Base-by-base conservation (phyloP, 2,888 invertebrate species). In the Protodeltote pygarga region DNA sequence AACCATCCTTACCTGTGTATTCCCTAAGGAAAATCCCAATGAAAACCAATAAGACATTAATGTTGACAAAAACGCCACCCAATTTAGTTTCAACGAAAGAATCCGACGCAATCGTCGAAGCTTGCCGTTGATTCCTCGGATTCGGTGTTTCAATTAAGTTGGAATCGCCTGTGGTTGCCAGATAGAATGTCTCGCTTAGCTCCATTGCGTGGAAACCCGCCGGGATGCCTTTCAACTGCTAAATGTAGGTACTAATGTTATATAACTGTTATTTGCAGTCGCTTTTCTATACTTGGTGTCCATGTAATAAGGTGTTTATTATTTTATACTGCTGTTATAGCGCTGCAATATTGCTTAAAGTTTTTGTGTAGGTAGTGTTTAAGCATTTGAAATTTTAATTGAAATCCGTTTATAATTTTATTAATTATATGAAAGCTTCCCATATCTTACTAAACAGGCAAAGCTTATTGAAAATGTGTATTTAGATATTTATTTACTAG, bases 71-170 rank as follows among this genome's bases (percentile, higher is more conserved):
- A 27, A 31, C n/a, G 2, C n/a, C 33, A 17, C 9, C 33, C 31
- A 46, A 62, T 50, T 32, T 41, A 39, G 37, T 32, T 49, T 6
- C 16, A 17, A 13, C 8, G 20, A 31, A 48, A 55, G 58, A 45
- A 45, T 50, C 14, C 37, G 6, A 13, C 20, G 24, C 20, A 38
- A 46, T 53, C n/a, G 28, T 9, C 10, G 44, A 20, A 23, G 24
- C 11, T 11, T 19, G 14, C 44, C 31, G 29, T 32, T 39, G 65
- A 65, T 68, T 61, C 63, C 45, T 35, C 47, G 71, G 65, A 71
- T 73, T 72, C 61, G 64, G 67, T 54, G 62, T 74, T 80, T 77
- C 75, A 79, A 79, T 80, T 78, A 79, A 75, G 55, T 73, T 55
- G 48, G 48, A 62, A 59, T 40, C 37, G 58, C 15, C 37, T 40